Percentiles rank a stretch among this genome's conserved stretches.
These are phyloP conservation scores for Agrochola circellaris DNA, from an alignment of 2,888 invertebrate species.

Conservation along the genomic window DNA sequence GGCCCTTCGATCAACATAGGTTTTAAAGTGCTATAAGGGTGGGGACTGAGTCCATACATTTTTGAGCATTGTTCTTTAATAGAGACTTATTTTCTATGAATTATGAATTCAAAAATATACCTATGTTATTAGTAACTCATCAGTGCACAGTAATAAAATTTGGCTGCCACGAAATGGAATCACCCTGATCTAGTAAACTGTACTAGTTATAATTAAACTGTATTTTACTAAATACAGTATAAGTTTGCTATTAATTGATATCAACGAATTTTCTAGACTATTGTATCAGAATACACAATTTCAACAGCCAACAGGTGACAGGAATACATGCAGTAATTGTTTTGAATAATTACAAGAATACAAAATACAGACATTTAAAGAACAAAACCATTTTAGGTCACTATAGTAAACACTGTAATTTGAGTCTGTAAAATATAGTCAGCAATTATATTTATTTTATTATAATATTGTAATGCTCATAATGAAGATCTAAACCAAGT, in stretches of 20 bases:
- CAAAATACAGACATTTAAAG: neutral
- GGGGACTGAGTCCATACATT: too few species aligned
- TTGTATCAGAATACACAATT: neutral
- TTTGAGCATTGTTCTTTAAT: too few species aligned
- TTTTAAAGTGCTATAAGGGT: too few species aligned
- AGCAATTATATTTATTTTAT: neutral
- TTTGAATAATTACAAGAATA: conserved; percentile 8
- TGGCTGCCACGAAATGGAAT: too few species aligned
- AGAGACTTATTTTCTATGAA: too few species aligned
- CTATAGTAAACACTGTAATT: conserved; percentile 4
- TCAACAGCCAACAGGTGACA: neutral
- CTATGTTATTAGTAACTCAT: too few species aligned
- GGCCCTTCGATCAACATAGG: too few species aligned
- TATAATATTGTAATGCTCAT: neutral
- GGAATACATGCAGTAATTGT: conserved; percentile 3
- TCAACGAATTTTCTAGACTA: neutral
- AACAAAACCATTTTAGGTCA: neutral
- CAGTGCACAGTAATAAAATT: too few species aligned
- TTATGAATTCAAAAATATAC: too few species aligned
- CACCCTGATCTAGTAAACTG: too few species aligned
- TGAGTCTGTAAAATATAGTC: neutral
- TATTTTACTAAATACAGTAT: neutral
- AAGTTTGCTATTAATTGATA: neutral
- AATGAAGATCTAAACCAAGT: neutral
- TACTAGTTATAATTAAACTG: too few species aligned